These are phyloP conservation scores for Labeo catla DNA, from an alignment of 2,113 vertebrate species.

Conservation along the genomic window DNA sequence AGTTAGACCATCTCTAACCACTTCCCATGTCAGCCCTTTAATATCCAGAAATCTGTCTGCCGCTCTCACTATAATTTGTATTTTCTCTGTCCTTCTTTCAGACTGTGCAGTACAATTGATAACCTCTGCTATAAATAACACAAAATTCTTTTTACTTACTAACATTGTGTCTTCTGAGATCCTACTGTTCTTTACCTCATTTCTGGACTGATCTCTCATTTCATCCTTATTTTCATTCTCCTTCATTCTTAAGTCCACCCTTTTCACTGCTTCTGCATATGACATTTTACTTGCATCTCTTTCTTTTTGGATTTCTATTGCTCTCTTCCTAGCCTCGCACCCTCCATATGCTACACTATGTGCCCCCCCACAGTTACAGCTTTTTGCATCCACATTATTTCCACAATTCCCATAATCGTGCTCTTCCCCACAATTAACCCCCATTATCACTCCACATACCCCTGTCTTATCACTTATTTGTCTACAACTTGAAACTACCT, in stretches of 20 bases:
- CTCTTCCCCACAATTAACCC: not conserved
- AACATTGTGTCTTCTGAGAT: not conserved
- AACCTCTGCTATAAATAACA: not conserved
- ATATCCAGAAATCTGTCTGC: not conserved
- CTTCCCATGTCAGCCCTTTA: not conserved
- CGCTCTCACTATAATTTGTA: not conserved
- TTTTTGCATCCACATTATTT: not conserved
- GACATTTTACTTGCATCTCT: not conserved
- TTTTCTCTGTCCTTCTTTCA: constrained; percentile 10
- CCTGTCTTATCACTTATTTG: not conserved
- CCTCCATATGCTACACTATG: not conserved
- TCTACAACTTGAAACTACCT: not conserved
- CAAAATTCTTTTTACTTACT: not conserved
- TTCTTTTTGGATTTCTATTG: not conserved
- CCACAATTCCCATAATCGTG: not conserved
- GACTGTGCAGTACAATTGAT: not conserved
- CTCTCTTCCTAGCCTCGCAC: not conserved
- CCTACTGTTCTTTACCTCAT: not conserved
- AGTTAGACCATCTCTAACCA: not conserved
- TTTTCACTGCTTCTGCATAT: not conserved
- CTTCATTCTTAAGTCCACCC: not conserved
- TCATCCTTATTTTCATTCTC: not conserved
- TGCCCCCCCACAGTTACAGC: not conserved
- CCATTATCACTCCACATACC: not conserved
- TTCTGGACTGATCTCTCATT: not conserved